These are phyloP conservation scores for Drosophila prostipennis DNA, from an alignment of 2,888 invertebrate species.

Conservation along the genomic window DNA sequence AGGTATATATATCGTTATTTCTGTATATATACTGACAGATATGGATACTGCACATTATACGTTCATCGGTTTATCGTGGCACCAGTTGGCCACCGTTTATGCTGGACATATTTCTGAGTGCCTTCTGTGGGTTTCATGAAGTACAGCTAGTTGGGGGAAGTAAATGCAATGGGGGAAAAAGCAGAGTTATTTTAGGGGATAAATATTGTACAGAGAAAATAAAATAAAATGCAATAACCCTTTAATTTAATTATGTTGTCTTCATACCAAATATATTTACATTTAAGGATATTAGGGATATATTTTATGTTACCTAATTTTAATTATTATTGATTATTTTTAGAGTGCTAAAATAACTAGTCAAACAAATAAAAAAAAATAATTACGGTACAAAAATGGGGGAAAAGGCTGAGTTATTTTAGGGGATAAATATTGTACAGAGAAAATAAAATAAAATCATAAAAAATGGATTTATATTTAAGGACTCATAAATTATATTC, in stretches of 20 bases:
- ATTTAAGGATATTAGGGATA: no score
- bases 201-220: not conserved
- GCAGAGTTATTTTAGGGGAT: not conserved
- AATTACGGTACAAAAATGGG: no score
- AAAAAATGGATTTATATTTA: no score
- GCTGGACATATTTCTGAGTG: constrained; percentile 8
- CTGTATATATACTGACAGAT: not conserved
- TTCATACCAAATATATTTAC: no score
- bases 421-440: not conserved
- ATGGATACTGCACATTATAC: constrained; percentile 4
- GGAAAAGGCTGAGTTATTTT: not conserved
- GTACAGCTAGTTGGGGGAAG: not conserved
- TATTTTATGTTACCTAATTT: no score
- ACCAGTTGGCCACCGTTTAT: constrained; percentile 37
- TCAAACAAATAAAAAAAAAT: no score
- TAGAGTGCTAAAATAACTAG: no score
- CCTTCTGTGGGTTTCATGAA: constrained; percentile 25
- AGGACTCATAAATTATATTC: no score
- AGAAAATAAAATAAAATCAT: not conserved
- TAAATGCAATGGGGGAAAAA: not conserved
- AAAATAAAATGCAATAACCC: no score
- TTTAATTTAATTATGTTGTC: no score
- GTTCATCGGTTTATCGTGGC: constrained; percentile 27
- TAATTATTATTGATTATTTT: no score
- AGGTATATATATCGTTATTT: not conserved